Evolutionary conservation across 2,888 invertebrate genomes (phyloP).

Genomic region (Eurytoma californica): DNA sequence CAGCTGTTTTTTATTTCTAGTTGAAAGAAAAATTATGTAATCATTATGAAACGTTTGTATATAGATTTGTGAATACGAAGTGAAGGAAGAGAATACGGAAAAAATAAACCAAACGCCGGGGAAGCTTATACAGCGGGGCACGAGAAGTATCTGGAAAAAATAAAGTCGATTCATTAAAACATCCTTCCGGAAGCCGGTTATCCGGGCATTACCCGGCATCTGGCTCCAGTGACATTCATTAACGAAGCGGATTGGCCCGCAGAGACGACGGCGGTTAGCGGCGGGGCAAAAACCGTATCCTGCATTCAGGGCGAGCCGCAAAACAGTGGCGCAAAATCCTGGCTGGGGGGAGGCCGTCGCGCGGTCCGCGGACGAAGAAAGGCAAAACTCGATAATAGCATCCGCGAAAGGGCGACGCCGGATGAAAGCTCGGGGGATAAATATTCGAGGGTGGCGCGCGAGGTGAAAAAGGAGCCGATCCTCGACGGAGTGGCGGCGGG

Average conservation of each 20-base stretch:
- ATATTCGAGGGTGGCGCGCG: background rate
- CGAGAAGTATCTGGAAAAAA: conserved; percentile 25
- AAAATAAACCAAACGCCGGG: background rate
- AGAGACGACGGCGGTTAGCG: background rate
- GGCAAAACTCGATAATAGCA: conserved; percentile 9
- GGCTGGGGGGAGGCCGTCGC: background rate
- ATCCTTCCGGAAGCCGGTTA: conserved; percentile 1
- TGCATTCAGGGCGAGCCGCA: background rate
- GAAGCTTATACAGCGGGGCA: background rate
- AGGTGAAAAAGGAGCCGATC: conserved; percentile 13
- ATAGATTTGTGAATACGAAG: background rate
- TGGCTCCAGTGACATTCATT: background rate
- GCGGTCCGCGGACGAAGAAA: background rate
- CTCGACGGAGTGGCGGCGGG: background rate
- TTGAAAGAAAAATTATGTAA: background rate
- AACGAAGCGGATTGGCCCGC: conserved; percentile 18
- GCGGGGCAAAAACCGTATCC: background rate
- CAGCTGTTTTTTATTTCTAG: too few relatives aligned
- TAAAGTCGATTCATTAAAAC: conserved; percentile 24
- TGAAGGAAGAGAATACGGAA: background rate
- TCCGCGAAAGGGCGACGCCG: background rate
- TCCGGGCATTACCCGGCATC: background rate
- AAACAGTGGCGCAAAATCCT: background rate
- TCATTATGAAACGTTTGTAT: background rate
- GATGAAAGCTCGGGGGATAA: background rate